These are phyloP conservation scores for Plagodis dolabraria DNA, from an alignment of 2,888 invertebrate genomes.

Conservation along the genomic window DNA sequence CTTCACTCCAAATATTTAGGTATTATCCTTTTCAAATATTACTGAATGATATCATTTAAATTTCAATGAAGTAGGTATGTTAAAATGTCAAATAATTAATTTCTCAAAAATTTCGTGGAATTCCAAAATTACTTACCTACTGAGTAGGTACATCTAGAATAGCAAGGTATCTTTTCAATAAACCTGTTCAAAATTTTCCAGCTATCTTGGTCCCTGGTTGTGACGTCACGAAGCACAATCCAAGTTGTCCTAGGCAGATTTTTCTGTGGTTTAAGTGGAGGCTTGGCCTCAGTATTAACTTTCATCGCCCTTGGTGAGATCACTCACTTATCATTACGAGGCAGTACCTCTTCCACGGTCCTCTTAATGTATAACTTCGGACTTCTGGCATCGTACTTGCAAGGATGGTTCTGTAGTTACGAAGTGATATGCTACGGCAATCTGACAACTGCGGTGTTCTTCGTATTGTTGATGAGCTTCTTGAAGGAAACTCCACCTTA, in stretches of 20 bases:
- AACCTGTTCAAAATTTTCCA: conserved; percentile 35
- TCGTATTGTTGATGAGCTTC: conserved; percentile 37
- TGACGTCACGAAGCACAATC: conserved; percentile 40
- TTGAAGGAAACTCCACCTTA: conserved; percentile 50
- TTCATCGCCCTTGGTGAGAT: conserved; percentile 84
- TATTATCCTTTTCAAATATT: too few species aligned
- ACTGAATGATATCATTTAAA: too few species aligned
- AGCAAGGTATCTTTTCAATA: too few species aligned
- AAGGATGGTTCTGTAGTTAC: conserved; percentile 53
- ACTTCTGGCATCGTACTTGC: conserved; percentile 42
- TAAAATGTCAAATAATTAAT: too few species aligned
- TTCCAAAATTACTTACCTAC: too few species aligned
- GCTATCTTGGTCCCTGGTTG: conserved; percentile 51
- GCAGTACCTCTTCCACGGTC: conserved; percentile 35
- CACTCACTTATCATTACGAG: conserved; percentile 40
- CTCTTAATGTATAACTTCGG: conserved; percentile 43
- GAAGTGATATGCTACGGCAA: conserved; percentile 46
- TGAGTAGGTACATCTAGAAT: too few species aligned
- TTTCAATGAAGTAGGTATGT: too few species aligned
- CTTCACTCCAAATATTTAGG: too few species aligned
- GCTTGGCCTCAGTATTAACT: conserved; percentile 60
- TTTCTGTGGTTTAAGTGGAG: conserved; percentile 66
- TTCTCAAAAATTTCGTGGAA: too few species aligned
- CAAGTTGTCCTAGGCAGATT: conserved; percentile 71
- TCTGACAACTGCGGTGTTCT: conserved; percentile 37